These are phyloP conservation scores for Lasioglossum morio DNA, from an alignment of 2,888 invertebrate genomes.

Conservation along the genomic window DNA sequence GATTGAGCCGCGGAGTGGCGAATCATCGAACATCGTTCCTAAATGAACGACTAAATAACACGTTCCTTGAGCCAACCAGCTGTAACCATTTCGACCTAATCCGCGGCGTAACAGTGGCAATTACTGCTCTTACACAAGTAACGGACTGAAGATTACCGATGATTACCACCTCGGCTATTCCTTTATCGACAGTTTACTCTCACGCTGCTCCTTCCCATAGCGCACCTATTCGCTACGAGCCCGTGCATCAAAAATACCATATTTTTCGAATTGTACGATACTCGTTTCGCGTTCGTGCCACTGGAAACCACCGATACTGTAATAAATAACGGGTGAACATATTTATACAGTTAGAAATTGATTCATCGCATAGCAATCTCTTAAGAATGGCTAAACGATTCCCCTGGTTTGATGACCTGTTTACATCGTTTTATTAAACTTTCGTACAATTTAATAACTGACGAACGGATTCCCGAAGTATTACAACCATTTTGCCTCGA, in stretches of 20 bases:
- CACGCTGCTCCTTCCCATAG: slow-evolving; percentile 51
- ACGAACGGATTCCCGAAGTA: not conserved
- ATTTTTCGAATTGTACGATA: slow-evolving; percentile 19
- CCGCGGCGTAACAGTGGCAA: slow-evolving; percentile 59
- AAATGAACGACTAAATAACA: slow-evolving; percentile 57
- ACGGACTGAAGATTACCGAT: slow-evolving; percentile 58
- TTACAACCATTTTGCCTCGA: not conserved
- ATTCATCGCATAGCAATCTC: slow-evolving; percentile 27
- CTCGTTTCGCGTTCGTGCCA: not conserved
- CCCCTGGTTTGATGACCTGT: not conserved
- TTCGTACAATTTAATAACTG: not conserved
- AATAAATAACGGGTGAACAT: slow-evolving; percentile 46
- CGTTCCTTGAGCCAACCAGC: slow-evolving; percentile 36
- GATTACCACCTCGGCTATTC: slow-evolving; percentile 57
- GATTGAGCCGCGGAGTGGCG: slow-evolving; percentile 23
- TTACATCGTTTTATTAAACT: not conserved
- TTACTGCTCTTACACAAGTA: slow-evolving; percentile 61
- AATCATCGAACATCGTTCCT: slow-evolving; percentile 44
- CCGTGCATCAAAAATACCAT: slow-evolving; percentile 15
- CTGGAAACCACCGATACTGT: not conserved
- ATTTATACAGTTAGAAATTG: slow-evolving; percentile 47
- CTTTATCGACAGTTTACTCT: slow-evolving; percentile 58
- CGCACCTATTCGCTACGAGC: slow-evolving; percentile 19
- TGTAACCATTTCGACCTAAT: slow-evolving; percentile 58
- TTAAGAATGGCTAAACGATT: not conserved